Percentiles rank a stretch among this genome's conserved stretches.
These are phyloP conservation scores for Platycheirus rosarum DNA, from an alignment of 2,888 invertebrate species.

Conservation along the genomic window DNA sequence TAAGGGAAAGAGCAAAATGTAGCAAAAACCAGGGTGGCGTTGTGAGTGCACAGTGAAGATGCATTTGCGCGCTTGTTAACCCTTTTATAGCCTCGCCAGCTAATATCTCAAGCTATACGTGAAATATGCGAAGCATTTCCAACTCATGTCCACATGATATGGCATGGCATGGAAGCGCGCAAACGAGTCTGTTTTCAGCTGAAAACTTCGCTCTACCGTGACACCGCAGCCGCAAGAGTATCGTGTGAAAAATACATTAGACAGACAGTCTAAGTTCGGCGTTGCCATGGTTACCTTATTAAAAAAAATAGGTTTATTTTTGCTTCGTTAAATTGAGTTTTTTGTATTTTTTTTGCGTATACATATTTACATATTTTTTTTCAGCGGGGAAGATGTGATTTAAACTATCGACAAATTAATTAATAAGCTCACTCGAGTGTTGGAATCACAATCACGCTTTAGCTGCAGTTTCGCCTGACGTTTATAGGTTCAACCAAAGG, in stretches of 20 bases:
- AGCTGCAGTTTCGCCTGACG: too few relatives aligned
- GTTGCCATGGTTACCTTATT: conserved; percentile 22
- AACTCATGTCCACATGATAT: conserved; percentile 41
- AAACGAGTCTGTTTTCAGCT: conserved; percentile 26
- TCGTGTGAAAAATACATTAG: conserved; percentile 64
- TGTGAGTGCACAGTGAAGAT: not conserved
- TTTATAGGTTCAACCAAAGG: too few relatives aligned
- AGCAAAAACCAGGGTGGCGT: not conserved
- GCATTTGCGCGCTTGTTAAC: conserved; percentile 62
- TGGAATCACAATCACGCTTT: too few relatives aligned
- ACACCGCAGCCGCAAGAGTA: conserved; percentile 25
- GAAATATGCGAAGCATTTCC: conserved; percentile 65
- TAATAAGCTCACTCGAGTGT: too few relatives aligned
- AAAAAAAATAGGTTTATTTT: conserved; percentile 2
- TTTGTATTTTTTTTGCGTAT: too few relatives aligned
- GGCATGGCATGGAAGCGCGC: conserved; percentile 8
- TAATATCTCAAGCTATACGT: conserved; percentile 63
- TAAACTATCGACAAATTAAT: too few relatives aligned
- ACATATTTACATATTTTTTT: too few relatives aligned
- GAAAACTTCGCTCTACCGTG: conserved; percentile 51
- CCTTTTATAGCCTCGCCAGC: conserved; percentile 52
- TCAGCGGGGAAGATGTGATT: too few relatives aligned
- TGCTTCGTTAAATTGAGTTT: too few relatives aligned
- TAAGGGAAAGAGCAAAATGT: not conserved
- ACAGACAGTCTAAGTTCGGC: conserved; percentile 17